These are phyloP conservation scores for Mythimna vitellina DNA, from an alignment of 2,888 invertebrate species.

Conservation along the genomic window DNA sequence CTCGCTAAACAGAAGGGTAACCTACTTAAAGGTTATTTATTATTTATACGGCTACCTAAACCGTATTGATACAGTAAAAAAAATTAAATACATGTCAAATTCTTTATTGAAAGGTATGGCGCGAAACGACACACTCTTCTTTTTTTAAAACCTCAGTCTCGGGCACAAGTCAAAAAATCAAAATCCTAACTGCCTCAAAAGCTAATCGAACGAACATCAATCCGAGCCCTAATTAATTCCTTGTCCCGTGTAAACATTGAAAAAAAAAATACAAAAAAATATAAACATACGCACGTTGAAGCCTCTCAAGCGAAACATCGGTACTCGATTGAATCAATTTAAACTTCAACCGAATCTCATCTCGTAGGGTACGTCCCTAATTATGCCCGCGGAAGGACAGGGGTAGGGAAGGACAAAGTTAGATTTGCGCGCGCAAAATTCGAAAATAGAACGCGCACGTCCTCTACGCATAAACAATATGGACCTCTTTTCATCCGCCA, in stretches of 20 bases:
- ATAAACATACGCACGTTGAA: constrained; percentile 67
- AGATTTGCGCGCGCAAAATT: constrained; percentile 65
- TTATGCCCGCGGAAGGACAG: constrained; percentile 88
- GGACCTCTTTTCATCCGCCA: constrained; percentile 40
- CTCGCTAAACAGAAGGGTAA: constrained; percentile 21
- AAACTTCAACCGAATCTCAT: constrained; percentile 87
- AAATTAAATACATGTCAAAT: constrained; percentile 7
- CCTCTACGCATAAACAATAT: constrained; percentile 59
- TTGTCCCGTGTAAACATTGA: constrained; percentile 74
- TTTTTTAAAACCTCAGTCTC: constrained; percentile 34
- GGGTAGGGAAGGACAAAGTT: constrained; percentile 81
- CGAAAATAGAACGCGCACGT: constrained; percentile 55
- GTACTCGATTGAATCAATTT: constrained; percentile 89
- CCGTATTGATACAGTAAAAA: too few relatives aligned
- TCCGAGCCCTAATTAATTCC: constrained; percentile 81
- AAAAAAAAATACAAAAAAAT: constrained; percentile 51
- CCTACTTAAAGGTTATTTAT: constrained; percentile 3
- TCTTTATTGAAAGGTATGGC: neutral
- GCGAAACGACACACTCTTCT: neutral
- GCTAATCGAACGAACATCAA: constrained; percentile 69
- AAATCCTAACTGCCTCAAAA: constrained; percentile 43
- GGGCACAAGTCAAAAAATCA: constrained; percentile 45
- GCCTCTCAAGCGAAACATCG: constrained; percentile 84
- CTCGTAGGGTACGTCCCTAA: constrained; percentile 88
- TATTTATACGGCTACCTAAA: constrained; percentile 9